Evolutionary conservation across 2,113 vertebrate species (phyloP).

Genomic region (Geothlypis trichas): DNA sequence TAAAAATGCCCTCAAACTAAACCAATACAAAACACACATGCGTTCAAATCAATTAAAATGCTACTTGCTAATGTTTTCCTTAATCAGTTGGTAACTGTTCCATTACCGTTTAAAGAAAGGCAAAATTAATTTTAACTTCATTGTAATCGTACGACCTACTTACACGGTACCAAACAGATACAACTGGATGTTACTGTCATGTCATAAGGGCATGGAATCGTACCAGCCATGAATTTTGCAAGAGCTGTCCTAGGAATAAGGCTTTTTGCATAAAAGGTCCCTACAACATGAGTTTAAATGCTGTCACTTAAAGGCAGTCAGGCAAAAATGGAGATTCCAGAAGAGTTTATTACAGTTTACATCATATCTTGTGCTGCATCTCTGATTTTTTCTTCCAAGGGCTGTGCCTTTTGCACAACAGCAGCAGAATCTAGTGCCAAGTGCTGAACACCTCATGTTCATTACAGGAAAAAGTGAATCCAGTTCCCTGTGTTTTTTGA

Average conservation of each 20-base stretch:
- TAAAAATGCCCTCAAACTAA: constrained; percentile 76
- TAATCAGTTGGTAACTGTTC: constrained; percentile 64
- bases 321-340: background rate
- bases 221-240: constrained; percentile 59
- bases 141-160: constrained; percentile 11
- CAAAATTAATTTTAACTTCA: constrained; percentile 50
- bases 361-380: rapidly evolving
- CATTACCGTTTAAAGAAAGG: background rate
- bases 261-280: constrained; percentile 12
- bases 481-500: background rate
- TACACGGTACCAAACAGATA: constrained; percentile 9
- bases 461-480: background rate
- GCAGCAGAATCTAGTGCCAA: background rate
- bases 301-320: background rate
- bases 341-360: background rate
- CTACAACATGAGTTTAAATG: background rate
- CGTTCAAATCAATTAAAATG: constrained; percentile 74
- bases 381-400: background rate
- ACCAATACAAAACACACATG: constrained; percentile 64
- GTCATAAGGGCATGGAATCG: constrained; percentile 6
- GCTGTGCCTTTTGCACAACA: background rate
- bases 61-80: constrained; percentile 63
- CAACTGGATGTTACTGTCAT: constrained; percentile 30
- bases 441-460: background rate
- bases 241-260: background rate